These are phyloP conservation scores for Aeoliscus strigatus DNA, from an alignment of 2,797 vertebrate species.

Conservation along the genomic window DNA sequence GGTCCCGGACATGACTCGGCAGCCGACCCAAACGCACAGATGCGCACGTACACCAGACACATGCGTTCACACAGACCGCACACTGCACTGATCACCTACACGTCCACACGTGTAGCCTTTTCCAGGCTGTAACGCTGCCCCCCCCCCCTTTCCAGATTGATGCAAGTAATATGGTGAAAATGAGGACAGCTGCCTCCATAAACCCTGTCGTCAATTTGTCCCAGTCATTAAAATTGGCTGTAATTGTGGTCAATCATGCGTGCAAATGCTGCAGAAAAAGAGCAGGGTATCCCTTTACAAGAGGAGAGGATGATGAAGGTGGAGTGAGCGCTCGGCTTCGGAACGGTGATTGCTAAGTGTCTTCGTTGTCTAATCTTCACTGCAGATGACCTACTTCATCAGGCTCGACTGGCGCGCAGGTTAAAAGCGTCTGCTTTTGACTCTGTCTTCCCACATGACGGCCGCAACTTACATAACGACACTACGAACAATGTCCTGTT, in stretches of 20 bases:
- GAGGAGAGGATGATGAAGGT: conserved; percentile 40
- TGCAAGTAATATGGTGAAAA: conserved; percentile 48
- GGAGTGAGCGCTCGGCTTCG: conserved; percentile 17
- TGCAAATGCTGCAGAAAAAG: conserved; percentile 62
- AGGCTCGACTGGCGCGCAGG: conserved; percentile 45
- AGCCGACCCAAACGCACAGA: conserved; percentile 10
- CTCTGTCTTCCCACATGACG: conserved; percentile 13
- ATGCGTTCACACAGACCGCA: conserved; percentile 15
- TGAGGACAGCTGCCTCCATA: conserved; percentile 56
- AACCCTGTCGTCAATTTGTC: conserved; percentile 70
- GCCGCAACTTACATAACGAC: conserved; percentile 12
- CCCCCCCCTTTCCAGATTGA: conserved; percentile 19
- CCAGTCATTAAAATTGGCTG: conserved; percentile 59
- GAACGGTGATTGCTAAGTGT: conserved; percentile 46
- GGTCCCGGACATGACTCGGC: conserved; percentile 60
- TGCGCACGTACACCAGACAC: not conserved
- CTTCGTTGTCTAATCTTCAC: conserved; percentile 51
- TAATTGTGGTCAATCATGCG: conserved; percentile 68
- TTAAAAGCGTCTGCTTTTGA: no score
- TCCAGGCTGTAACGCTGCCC: conserved; percentile 6
- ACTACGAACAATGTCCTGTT: conserved; percentile 22
- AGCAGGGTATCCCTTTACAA: conserved; percentile 63
- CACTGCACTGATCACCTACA: not conserved
- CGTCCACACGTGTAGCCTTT: conserved; percentile 13
- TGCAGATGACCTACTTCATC: conserved; percentile 50